Percentiles rank a stretch among this genome's conserved stretches.
These are phyloP conservation scores for Enteromius fasciolatus DNA, from an alignment of 2,797 vertebrate species.

Conservation along the genomic window DNA sequence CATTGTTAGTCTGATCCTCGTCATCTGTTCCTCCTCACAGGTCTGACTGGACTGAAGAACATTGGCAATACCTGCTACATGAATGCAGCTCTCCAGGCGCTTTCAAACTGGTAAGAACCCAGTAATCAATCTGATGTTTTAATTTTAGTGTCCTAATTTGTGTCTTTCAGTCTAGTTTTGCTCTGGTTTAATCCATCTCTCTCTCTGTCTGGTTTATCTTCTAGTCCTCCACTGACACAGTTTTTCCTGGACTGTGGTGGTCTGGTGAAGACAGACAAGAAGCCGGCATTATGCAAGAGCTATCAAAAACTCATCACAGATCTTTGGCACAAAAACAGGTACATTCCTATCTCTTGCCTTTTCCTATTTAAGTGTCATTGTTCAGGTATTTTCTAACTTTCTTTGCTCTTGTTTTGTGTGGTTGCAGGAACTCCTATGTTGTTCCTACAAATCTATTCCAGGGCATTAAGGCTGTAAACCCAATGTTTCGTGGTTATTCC, in stretches of 20 bases:
- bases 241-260: slow-evolving; percentile 96
- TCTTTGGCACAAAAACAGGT: slow-evolving; percentile 98
- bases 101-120: slow-evolving; percentile 94
- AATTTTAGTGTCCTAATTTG: slow-evolving; percentile 33
- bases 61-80: slow-evolving; percentile 99
- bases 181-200: slow-evolving; percentile 33
- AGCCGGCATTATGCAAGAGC: slow-evolving; percentile 96
- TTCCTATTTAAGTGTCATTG: neutral
- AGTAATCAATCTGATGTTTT: neutral
- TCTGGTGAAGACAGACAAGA: slow-evolving; percentile 95
- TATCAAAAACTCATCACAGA: slow-evolving; percentile 98
- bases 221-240: slow-evolving; percentile 92
- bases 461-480: slow-evolving; percentile 97
- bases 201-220: slow-evolving; percentile 32
- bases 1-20: neutral
- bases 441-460: slow-evolving; percentile 97
- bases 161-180: slow-evolving; percentile 50
- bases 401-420: slow-evolving; percentile 19
- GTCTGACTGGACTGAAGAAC: slow-evolving; percentile 97
- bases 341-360: slow-evolving; percentile 11
- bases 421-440: slow-evolving; percentile 89
- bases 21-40: slow-evolving; percentile 71
- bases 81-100: slow-evolving; percentile 97
- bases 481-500: slow-evolving; percentile 95
- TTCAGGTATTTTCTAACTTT: neutral